Percentiles rank a stretch among this genome's conserved stretches.
phyloP scores from a whole-genome alignment of 2,888 invertebrate genomes.

The Odontothrips loti region DNA sequence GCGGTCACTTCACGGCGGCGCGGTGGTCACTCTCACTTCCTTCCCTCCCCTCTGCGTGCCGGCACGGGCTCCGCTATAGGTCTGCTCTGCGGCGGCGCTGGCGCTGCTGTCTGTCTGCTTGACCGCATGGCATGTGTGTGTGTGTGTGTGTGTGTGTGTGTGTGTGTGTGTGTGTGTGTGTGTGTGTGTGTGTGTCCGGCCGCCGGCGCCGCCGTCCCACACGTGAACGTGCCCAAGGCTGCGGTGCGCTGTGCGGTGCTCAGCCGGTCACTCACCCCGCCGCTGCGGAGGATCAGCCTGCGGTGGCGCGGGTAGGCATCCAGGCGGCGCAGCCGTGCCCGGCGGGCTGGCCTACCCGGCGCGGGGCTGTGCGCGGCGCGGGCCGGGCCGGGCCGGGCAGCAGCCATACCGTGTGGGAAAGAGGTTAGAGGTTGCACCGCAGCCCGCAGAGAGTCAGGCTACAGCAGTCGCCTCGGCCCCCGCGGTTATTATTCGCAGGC shows the following conservation, averaged over 20 bases:
- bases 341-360: not conserved
- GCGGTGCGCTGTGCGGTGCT: not conserved
- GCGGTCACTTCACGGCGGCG: not conserved
- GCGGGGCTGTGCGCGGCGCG: not conserved
- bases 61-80: too few species aligned
- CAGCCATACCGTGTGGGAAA: too few species aligned
- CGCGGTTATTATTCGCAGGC: too few species aligned
- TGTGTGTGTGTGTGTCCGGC: not conserved
- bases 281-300: not conserved
- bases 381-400: too few species aligned
- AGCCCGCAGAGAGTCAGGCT: too few species aligned
- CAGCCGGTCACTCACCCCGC: not conserved
- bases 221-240: conserved; percentile 24
- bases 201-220: not conserved
- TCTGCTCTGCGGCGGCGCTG: not conserved
- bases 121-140: too few species aligned
- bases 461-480: too few species aligned
- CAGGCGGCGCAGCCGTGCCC: not conserved
- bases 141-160: too few species aligned
- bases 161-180: too few species aligned
- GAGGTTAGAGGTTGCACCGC: too few species aligned
- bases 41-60: not conserved
- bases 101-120: too few species aligned
- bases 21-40: not conserved
- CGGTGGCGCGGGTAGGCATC: not conserved